Percentiles rank a stretch among this genome's conserved stretches.
phyloP scores from a whole-genome alignment of 1,140 invertebrate species.

The Colletes gigas region DNA sequence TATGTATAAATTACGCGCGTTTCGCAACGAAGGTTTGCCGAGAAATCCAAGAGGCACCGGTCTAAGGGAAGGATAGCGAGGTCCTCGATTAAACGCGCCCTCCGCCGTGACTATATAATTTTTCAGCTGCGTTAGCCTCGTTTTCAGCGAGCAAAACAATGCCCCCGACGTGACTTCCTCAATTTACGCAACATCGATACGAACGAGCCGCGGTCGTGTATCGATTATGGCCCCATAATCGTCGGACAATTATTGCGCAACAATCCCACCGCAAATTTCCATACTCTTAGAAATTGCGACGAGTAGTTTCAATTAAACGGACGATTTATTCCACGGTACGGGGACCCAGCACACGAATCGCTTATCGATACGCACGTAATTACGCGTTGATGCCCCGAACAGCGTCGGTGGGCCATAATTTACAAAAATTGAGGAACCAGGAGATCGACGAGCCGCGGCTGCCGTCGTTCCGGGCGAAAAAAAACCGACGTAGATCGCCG shows the following conservation, averaged over 20 bases:
- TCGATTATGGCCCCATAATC: conserved; percentile 25
- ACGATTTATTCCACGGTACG: conserved; percentile 1
- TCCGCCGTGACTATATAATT: not conserved
- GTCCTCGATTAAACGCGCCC: not conserved
- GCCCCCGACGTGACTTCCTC: conserved; percentile 4
- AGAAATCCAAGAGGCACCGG: not conserved
- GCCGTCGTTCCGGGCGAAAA: not conserved
- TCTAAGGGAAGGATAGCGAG: not conserved
- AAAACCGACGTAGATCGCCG: not conserved
- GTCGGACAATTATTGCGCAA: conserved; percentile 29
- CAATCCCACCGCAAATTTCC: conserved; percentile 26
- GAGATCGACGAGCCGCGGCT: not conserved
- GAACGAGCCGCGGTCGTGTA: conserved; percentile 8
- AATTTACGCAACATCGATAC: conserved; percentile 24
- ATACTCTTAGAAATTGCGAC: conserved; percentile 39
- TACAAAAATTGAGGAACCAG: conserved; percentile 42
- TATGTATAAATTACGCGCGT: no score
- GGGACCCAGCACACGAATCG: not conserved
- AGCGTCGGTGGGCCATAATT: conserved; percentile 34
- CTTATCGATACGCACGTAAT: conserved; percentile 24
- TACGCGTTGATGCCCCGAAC: conserved; percentile 3
- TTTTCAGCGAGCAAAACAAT: conserved; percentile 30
- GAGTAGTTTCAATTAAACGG: conserved; percentile 42
- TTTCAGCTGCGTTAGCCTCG: not conserved
- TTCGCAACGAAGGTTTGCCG: no score